These are phyloP conservation scores for Arrhopalites spinosus DNA, from an alignment of 2,888 invertebrate genomes.

Conservation along the genomic window DNA sequence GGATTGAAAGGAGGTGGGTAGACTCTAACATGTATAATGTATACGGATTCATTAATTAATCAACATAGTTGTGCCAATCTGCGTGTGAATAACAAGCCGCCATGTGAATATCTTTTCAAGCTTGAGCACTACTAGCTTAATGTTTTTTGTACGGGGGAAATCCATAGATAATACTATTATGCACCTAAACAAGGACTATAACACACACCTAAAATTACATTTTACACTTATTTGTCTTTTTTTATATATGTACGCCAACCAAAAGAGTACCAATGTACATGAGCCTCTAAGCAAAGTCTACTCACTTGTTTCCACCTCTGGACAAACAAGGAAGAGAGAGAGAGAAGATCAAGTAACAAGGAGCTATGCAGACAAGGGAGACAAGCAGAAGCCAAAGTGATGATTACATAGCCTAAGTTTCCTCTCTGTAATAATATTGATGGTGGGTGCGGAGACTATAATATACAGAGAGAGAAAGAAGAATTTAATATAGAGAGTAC, in stretches of 20 bases:
- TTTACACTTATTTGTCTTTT: no score
- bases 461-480: no score
- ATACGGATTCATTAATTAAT: not conserved
- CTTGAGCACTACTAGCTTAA: not conserved
- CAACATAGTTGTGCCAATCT: not conserved
- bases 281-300: not conserved
- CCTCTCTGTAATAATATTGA: not conserved
- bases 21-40: not conserved
- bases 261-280: no score
- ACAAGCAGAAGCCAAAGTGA: conserved; percentile 1
- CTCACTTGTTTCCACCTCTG: not conserved
- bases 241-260: not conserved
- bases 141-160: not conserved
- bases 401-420: not conserved
- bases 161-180: no score
- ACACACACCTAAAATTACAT: not conserved
- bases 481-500: no score
- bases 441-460: no score
- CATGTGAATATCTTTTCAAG: not conserved
- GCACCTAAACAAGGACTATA: no score
- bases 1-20: not conserved
- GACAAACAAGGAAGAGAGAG: not conserved
- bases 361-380: not conserved
- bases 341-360: not conserved
- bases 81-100: not conserved